Evolutionary conservation across 1,140 invertebrate species (phyloP).

Genomic region (Aphaenogaster rudis): DNA sequence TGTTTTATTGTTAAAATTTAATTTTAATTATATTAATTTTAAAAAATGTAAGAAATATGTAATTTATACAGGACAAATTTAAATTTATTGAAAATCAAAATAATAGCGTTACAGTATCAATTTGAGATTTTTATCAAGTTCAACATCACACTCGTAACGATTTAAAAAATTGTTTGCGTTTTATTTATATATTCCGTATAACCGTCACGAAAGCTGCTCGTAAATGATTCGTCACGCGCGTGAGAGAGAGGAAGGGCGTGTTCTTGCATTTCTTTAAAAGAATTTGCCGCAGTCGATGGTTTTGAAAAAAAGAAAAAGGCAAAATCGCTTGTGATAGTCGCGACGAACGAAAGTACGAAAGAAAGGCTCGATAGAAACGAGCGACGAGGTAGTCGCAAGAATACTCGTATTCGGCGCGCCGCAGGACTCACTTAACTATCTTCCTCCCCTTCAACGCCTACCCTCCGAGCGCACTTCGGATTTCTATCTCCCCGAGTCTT

Average conservation of each 20-base stretch:
- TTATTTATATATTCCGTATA: not conserved
- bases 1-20: not conserved
- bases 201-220: not conserved
- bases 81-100: not conserved
- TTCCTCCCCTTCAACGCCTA: slow-evolving; percentile 25
- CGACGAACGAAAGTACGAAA: not conserved
- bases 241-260: not conserved
- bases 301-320: not conserved
- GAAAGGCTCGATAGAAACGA: slow-evolving; percentile 24
- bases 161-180: not conserved
- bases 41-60: not conserved
- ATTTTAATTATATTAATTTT: not conserved
- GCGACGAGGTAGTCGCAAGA: slow-evolving; percentile 13
- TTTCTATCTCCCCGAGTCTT: slow-evolving; percentile 23
- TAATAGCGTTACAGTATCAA: not conserved
- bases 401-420: slow-evolving; percentile 28
- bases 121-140: not conserved
- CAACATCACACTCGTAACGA: not conserved
- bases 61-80: not conserved
- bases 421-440: slow-evolving; percentile 50
- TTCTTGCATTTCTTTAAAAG: slow-evolving; percentile 8
- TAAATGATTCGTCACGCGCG: slow-evolving; percentile 31
- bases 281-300: slow-evolving; percentile 4
- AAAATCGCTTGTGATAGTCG: not conserved
- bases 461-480: slow-evolving; percentile 27